Evolutionary conservation across 1,140 invertebrate genomes (phyloP).

Genomic region (Hypothenemus hampei): DNA sequence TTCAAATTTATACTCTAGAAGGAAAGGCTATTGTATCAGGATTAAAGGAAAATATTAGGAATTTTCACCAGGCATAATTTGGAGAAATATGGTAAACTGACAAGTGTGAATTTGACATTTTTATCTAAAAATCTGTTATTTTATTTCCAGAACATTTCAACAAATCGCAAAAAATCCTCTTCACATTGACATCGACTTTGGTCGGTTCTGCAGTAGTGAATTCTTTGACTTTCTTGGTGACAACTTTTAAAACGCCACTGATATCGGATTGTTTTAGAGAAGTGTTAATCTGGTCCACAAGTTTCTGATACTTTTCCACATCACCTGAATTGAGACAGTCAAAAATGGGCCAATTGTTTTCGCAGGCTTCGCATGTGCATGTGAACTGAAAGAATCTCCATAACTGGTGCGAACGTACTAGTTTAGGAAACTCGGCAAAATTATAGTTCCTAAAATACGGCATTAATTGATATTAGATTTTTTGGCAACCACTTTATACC

Average conservation of each 20-base stretch:
- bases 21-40: no score
- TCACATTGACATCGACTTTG: constrained; percentile 21
- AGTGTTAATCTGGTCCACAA: constrained; percentile 12
- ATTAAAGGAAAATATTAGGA: no score
- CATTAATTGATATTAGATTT: no score
- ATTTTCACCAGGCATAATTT: no score
- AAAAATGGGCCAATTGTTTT: constrained; percentile 66
- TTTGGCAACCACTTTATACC: neutral
- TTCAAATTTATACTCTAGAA: constrained; percentile 19
- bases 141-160: constrained; percentile 21
- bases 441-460: constrained; percentile 17
- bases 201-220: constrained; percentile 9
- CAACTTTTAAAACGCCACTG: neutral
- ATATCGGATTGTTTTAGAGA: constrained; percentile 4
- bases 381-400: constrained; percentile 76
- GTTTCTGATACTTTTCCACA: constrained; percentile 12
- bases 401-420: constrained; percentile 17
- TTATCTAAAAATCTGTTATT: constrained; percentile 22
- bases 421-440: constrained; percentile 24
- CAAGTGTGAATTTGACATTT: no score
- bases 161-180: constrained; percentile 21
- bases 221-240: constrained; percentile 12
- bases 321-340: constrained; percentile 38
- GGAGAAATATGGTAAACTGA: no score
- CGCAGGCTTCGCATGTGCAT: constrained; percentile 77